These are phyloP conservation scores for Lithobius niger DNA, from an alignment of 1,140 invertebrate genomes.

Conservation along the genomic window DNA sequence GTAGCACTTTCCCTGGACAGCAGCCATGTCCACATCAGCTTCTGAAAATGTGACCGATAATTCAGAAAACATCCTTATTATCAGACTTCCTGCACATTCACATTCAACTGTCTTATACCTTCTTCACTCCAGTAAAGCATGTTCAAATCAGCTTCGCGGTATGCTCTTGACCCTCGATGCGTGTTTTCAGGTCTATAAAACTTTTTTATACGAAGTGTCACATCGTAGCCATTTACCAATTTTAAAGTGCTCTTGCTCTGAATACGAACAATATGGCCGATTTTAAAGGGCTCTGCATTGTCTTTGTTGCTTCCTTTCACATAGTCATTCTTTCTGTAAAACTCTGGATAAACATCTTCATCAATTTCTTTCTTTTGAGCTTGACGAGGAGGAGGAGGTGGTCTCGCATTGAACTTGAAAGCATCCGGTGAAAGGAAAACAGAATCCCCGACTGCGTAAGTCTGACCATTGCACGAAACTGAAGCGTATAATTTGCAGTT, in stretches of 20 bases:
- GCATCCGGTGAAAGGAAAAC: constrained; percentile 55
- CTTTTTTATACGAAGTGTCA: constrained; percentile 51
- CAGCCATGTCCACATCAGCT: constrained; percentile 35
- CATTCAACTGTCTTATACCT: constrained; percentile 34
- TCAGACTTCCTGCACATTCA: not conserved
- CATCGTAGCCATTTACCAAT: constrained; percentile 37
- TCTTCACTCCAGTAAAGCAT: constrained; percentile 62
- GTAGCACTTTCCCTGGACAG: constrained; percentile 47
- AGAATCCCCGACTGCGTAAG: constrained; percentile 50
- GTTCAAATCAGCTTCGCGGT: constrained; percentile 52
- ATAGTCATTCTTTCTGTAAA: constrained; percentile 55
- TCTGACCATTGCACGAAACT: constrained; percentile 35
- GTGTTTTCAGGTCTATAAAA: constrained; percentile 69
- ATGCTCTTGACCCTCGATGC: constrained; percentile 35
- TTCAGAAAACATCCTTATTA: not conserved
- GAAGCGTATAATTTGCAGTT: too few relatives aligned
- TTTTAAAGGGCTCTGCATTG: constrained; percentile 58
- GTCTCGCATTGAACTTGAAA: constrained; percentile 43
- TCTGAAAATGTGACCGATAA: constrained; percentile 32
- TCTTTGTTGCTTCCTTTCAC: constrained; percentile 57
- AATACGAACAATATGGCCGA: constrained; percentile 50
- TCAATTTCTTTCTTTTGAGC: constrained; percentile 38
- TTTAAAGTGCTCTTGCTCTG: constrained; percentile 31
- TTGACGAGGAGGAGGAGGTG: constrained; percentile 15
- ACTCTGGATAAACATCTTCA: constrained; percentile 59